phyloP scores from a whole-genome alignment of 2,113 vertebrate genomes.

The Rhineura floridana region DNA sequence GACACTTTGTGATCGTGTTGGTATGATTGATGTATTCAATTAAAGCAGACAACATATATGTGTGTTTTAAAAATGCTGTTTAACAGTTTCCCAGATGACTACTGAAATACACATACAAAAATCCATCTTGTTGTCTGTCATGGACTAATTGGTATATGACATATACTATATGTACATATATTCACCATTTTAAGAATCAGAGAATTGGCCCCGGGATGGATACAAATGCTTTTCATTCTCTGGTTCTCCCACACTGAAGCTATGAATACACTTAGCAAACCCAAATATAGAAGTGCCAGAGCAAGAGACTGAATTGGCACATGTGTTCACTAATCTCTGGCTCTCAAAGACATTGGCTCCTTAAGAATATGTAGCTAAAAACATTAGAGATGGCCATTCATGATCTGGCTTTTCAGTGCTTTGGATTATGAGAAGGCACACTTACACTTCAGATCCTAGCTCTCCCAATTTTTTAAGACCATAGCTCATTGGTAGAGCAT shows the following conservation, averaged over 20 bases:
- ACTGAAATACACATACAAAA: background rate
- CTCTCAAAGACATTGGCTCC: background rate
- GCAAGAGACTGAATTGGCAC: background rate
- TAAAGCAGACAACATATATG: background rate
- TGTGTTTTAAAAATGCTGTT: background rate
- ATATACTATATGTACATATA: background rate
- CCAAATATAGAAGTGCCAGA: background rate
- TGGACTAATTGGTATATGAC: background rate
- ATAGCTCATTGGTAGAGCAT: too few species aligned
- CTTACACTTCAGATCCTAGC: background rate
- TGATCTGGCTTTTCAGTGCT: background rate
- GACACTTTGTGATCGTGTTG: background rate
- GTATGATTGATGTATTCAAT: background rate
- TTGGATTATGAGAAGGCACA: background rate
- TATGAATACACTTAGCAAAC: background rate
- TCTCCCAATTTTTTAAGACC: background rate
- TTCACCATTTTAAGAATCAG: background rate
- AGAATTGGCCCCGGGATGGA: background rate
- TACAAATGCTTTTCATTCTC: background rate
- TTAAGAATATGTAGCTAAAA: background rate
- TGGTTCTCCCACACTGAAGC: background rate
- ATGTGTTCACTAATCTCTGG: background rate
- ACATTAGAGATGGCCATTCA: background rate
- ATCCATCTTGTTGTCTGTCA: background rate
- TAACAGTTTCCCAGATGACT: conserved; percentile 1